Evolutionary conservation across 92 coral and sea anemone genomes (phyloP), one percentile per base, ranked within the genome.

Genomic region (Actinostola sp.): DNA sequence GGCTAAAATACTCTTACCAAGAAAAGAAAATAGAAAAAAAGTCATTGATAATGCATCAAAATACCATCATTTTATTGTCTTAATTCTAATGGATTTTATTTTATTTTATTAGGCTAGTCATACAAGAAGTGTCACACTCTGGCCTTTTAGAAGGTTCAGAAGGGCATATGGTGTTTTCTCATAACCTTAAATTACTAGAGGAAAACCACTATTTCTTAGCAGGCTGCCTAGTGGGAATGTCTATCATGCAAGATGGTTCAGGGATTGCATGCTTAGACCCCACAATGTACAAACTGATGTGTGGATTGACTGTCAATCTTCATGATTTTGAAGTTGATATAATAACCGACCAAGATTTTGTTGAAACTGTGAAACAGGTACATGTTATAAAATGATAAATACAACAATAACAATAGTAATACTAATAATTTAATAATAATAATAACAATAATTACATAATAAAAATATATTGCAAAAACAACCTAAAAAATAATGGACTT

Each of bases 141-240:
- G 74, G 76, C 19, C 41, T 76, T 5, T 59, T 76, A 35, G 76
- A 76, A 26, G 82, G 82, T 33, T 59, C 73, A 10, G 55, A 54
- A 66, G 82, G 82, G 29, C 58, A 66, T 34, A 66, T 66, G 75
- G 70, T 66, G 13, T 76, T 63, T 9, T 29, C 82, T 3, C 82
- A 76, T 41, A 76, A 76, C 74, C 28, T 76, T 7, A 35, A 66
- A 39, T 49, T 64, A 33, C 53, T 76, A 23, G 82, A 76, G 51
- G 56, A 76, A 34, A 76, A 66, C 51, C 66, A 66, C 41, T 76
- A 48, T 66, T 35, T 66, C 42, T 60, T 76, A 64, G 67, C 82
- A 26, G 82, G 82, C 19, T 66, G 82, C 8, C 43, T 66, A 13
- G 75, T 66, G 49, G 76, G 82, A 19, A 66, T 66, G 75, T 66